Evolutionary conservation across 1,140 invertebrate species (phyloP).

Genomic region (Varroa destructor): DNA sequence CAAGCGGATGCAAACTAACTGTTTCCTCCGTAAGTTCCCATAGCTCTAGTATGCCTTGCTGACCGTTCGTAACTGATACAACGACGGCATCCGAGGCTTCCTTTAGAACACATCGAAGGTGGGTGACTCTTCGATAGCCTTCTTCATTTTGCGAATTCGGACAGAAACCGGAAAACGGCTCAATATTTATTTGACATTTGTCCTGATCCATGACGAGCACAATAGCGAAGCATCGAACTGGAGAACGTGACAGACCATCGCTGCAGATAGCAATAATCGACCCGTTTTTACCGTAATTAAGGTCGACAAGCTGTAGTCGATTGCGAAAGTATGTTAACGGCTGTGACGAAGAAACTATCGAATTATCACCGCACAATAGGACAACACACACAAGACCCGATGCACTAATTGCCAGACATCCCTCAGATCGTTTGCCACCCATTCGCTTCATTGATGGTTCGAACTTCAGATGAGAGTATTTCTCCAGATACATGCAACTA

Average conservation of each 20-base stretch:
- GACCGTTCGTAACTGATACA: conserved; percentile 44
- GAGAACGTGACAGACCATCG: conserved; percentile 53
- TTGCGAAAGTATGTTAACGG: conserved; percentile 54
- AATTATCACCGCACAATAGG: conserved; percentile 33
- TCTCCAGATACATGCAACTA: conserved; percentile 61
- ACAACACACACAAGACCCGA: conserved; percentile 56
- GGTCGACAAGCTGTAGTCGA: conserved; percentile 57
- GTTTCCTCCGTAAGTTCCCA: conserved; percentile 71
- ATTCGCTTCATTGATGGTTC: conserved; percentile 68
- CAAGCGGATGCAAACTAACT: conserved; percentile 61
- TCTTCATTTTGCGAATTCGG: conserved; percentile 45
- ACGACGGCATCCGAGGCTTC: conserved; percentile 68
- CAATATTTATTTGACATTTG: conserved; percentile 50
- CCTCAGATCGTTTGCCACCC: conserved; percentile 64
- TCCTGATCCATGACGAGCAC: conserved; percentile 40
- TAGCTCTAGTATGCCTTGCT: conserved; percentile 55
- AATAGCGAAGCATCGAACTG: conserved; percentile 61
- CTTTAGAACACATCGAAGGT: conserved; percentile 62
- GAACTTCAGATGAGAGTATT: conserved; percentile 61
- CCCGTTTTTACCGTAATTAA: conserved; percentile 62
- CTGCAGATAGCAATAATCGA: conserved; percentile 60
- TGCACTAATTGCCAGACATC: conserved; percentile 62
- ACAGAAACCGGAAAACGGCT: conserved; percentile 67
- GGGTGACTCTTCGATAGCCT: conserved; percentile 45
- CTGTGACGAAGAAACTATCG: conserved; percentile 31